Evolutionary conservation across 2,797 vertebrate species (phyloP).

Genomic region (Rhinatrema bivittatum): DNA sequence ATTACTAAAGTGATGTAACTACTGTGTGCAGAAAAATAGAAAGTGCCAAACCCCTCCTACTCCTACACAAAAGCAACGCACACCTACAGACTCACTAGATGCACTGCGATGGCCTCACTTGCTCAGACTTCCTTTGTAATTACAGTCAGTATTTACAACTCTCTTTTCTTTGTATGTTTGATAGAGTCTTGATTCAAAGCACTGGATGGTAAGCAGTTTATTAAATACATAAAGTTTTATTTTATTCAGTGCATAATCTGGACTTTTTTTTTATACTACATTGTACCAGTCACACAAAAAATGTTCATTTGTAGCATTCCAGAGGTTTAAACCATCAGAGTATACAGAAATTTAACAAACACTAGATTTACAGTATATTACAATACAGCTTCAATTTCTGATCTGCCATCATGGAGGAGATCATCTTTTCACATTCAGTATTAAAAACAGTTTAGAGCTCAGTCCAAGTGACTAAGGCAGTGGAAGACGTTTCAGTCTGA

Average conservation of each 20-base stretch:
- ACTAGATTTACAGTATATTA: constrained; percentile 34
- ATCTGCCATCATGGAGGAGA: constrained; percentile 39
- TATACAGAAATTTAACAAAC: constrained; percentile 41
- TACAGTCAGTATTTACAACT: too few species aligned
- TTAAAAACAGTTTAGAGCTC: too few species aligned
- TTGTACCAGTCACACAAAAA: constrained; percentile 27
- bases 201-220: constrained; percentile 23
- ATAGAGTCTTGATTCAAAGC: too few species aligned
- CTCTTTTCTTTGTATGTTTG: too few species aligned
- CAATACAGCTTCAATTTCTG: constrained; percentile 5
- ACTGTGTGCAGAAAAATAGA: too few species aligned
- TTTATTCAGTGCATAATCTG: too few species aligned
- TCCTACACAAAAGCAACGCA: too few species aligned
- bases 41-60: too few species aligned
- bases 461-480: neutral
- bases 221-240: constrained; percentile 24
- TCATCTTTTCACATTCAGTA: constrained; percentile 1
- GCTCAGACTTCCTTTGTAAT: too few species aligned
- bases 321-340: constrained; percentile 22
- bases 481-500: constrained; percentile 53
- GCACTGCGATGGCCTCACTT: too few species aligned
- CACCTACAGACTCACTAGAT: too few species aligned
- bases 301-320: constrained; percentile 14
- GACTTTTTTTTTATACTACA: constrained; percentile 34
- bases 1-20: too few species aligned